Evolutionary conservation across 2,888 invertebrate genomes (phyloP).

Genomic region (Synergus laeviventris): DNA sequence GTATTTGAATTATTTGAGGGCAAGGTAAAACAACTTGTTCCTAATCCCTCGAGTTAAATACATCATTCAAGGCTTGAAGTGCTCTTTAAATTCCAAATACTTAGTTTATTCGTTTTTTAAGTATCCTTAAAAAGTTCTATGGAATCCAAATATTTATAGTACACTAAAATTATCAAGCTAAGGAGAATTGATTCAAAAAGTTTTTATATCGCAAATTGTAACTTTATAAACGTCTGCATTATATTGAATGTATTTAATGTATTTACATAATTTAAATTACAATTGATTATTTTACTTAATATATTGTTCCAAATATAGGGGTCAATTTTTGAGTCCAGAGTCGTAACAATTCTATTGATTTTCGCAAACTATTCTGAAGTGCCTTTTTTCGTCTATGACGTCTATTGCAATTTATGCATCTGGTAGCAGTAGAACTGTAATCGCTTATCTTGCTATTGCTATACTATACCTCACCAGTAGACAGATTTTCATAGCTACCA

Average conservation of each 20-base stretch:
- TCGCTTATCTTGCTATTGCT: conserved; percentile 30
- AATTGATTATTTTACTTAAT: neutral
- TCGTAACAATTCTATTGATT: conserved; percentile 27
- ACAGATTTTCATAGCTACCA: conserved; percentile 54
- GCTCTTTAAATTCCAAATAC: neutral
- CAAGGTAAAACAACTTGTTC: neutral
- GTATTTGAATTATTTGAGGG: neutral
- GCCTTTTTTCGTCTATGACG: conserved; percentile 26
- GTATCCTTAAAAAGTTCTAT: neutral
- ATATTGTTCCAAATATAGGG: conserved; percentile 25
- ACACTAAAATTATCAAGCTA: too few species aligned
- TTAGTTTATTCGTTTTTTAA: neutral
- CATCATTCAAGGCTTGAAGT: too few species aligned
- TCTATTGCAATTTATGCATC: conserved; percentile 38
- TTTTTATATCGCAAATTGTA: neutral
- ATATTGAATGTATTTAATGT: neutral
- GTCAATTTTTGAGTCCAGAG: conserved; percentile 23
- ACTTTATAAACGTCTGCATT: neutral
- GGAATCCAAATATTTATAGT: too few species aligned
- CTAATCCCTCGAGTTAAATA: neutral
- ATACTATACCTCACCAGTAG: conserved; percentile 40
- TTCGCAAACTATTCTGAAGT: conserved; percentile 37
- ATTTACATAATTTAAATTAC: neutral
- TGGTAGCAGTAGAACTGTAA: conserved; percentile 31
- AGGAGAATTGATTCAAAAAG: too few species aligned